Evolutionary conservation across 1,140 invertebrate genomes (phyloP), one percentile per base, ranked within the genome.

Genomic region (Berghia stephanieae): DNA sequence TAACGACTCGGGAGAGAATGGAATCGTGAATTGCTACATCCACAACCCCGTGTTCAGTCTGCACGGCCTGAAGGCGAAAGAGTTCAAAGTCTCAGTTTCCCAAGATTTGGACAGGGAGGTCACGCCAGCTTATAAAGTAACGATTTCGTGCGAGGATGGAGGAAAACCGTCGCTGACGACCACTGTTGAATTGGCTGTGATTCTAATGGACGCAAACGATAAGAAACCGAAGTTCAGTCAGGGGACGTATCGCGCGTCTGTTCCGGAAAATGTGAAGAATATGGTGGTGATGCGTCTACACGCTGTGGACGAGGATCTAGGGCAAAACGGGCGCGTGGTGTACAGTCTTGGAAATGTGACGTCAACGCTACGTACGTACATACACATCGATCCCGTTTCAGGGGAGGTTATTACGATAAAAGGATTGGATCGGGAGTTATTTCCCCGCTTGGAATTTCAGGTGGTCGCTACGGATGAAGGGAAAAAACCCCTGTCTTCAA

Each of bases 201-300:
- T 83, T 70, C 78, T 86, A n/a, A 67, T 78, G 66, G 84, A 86
- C 80, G 80, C 79, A 0, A 86, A 86, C 79, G 84, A 86, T 68
- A 86, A 86, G 74, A 68, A 70, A 13, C 84, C 84, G 6, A 72
- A 80, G n/a, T 84, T 86, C 78, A 66, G 79, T 38, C 67, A 79
- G n/a, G 76, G 73, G 4, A 75, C 82, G 10, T 84, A 84, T 72
- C 44, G 60, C n/a, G 36, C 44, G 8, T 77, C 77, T 43, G 55
- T 80, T 6, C 67, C 75, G 5, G 79, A 80, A 52, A 76, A 80
- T 34, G 38, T 68, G 24, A 57, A 57, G 38, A 66, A 55, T 6
- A 52, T 36, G 3, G 46, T 77, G 3, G 16, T 80, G n/a, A 10
- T 77, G 16, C 55, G 49, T 34, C 69, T 77, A 2, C 57, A 55